Percentiles rank a stretch among this genome's conserved stretches.
Conservation (phyloP, 2,113 vertebrate genomes). For the Colius striatus region DNA sequence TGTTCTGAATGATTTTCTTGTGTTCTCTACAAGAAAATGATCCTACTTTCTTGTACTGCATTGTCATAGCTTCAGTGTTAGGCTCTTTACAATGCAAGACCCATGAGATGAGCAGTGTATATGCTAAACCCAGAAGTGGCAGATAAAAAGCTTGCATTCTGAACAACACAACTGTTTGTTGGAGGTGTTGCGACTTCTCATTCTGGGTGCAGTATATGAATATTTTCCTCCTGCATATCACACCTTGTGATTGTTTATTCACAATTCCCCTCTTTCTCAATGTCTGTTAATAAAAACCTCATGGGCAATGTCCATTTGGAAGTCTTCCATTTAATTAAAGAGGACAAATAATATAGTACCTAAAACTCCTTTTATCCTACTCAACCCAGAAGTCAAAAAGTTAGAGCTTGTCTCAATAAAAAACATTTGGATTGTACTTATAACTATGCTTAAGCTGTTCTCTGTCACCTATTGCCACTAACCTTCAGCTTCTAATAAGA, state of each 20-base stretch:
- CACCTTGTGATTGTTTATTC: background rate
- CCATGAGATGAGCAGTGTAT: background rate
- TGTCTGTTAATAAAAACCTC: background rate
- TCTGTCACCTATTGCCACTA: background rate
- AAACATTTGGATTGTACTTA: background rate
- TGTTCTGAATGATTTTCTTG: background rate
- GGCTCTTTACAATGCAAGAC: fast-evolving
- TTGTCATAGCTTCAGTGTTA: fast-evolving
- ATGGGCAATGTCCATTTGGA: background rate
- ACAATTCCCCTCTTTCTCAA: background rate
- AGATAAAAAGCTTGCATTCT: background rate
- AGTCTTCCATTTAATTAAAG: background rate
- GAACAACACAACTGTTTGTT: background rate
- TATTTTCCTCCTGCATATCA: background rate
- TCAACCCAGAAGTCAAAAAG: background rate
- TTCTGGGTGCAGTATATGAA: background rate
- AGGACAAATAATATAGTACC: background rate
- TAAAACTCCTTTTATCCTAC: background rate
- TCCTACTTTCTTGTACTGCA: background rate
- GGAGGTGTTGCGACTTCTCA: background rate
- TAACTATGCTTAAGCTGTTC: background rate
- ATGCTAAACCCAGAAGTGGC: background rate
- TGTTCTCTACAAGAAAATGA: background rate
- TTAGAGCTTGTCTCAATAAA: background rate
- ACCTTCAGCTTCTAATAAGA: background rate